Evolutionary conservation across 2,888 invertebrate genomes (phyloP), one percentile per base, ranked within the genome.

Genomic region (Branchinecta sandiegonensis): DNA sequence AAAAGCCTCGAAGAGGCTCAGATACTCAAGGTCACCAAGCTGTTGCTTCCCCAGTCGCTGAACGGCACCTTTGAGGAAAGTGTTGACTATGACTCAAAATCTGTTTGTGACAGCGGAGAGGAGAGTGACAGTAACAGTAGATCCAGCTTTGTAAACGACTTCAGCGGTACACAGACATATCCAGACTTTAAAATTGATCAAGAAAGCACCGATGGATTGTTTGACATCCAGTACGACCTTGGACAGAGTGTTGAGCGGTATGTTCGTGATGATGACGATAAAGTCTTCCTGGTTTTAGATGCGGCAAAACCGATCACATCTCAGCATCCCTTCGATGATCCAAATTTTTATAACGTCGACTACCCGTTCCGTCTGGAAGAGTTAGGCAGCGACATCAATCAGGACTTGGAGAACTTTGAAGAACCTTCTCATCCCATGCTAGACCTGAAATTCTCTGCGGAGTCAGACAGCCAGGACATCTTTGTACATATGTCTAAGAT

Each of bases 241-340:
- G 11, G 63, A 17, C 63, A 56, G 63, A 56, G 9, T 56, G 63
- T 56, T 8, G 63, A 56, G 23, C 63, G 63, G 3, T 56, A 56
- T 56, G 63, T 56, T 56, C 63, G 63, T 56, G 63, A 56, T 56
- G 63, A n/a, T 9, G 63, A 56, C 23, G 23, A 56, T 56, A 56
- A 56, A 11, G 63, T 56, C 23, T 56, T 17, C 10, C 23, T 56
- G 63, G 63, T 56, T n/a, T 23, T 56, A 56, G 63, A 56, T 23
- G n/a, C 63, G n/a, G 63, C 63, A 17, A 56, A 56, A 23, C 14
- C 23, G 8, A 23, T 56, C n/a, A 17, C 63, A 56, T 56, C 63
- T 56, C 14, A 56, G 8, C 63, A 23, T 23, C 63, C 63, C 23
- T 56, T 17, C 23, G 63, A 56, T 10, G 63, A 56, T 56, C 63